phyloP scores from a whole-genome alignment of 1,140 invertebrate genomes.

The Drosophila oshimai region DNA sequence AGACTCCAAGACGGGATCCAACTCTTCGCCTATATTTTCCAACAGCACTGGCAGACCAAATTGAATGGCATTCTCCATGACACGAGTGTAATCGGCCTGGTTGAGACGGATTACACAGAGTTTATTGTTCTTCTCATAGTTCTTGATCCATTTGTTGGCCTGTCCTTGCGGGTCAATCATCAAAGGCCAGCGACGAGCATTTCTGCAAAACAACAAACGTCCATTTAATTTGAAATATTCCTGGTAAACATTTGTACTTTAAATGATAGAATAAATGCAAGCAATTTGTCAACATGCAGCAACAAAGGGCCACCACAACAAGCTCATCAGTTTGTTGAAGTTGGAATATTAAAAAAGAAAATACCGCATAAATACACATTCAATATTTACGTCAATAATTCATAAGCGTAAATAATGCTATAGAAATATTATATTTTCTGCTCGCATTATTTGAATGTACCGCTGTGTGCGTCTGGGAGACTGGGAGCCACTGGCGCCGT shows the following conservation, averaged over 20 bases:
- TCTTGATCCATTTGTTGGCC: slow-evolving; percentile 97
- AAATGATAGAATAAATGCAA: slow-evolving; percentile 5
- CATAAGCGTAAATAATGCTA: slow-evolving; percentile 54
- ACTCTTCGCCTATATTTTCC: slow-evolving; percentile 94
- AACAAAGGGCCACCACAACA: slow-evolving; percentile 1
- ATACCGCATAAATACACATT: slow-evolving; percentile 45
- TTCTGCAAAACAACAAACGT: slow-evolving; percentile 83
- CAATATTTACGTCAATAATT: slow-evolving; percentile 60
- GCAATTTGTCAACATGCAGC: slow-evolving; percentile 21
- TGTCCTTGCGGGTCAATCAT: slow-evolving; percentile 98
- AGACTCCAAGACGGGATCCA: slow-evolving; percentile 95
- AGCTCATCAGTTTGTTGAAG: slow-evolving; percentile 20
- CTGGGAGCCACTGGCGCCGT: no score
- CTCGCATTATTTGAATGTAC: neutral
- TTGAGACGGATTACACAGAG: slow-evolving; percentile 91
- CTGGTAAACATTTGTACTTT: neutral
- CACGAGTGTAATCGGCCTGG: slow-evolving; percentile 92
- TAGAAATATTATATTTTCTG: slow-evolving; percentile 42
- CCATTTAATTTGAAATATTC: neutral
- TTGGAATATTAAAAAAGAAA: slow-evolving; percentile 53
- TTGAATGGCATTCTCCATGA: slow-evolving; percentile 95
- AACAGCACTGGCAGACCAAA: slow-evolving; percentile 94
- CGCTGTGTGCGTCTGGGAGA: neutral
- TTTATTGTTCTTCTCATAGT: slow-evolving; percentile 94
- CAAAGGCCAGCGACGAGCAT: slow-evolving; percentile 93